Evolutionary conservation across 2,797 vertebrate species (phyloP).

Genomic region (Tokudaia tokunoshimensis): DNA sequence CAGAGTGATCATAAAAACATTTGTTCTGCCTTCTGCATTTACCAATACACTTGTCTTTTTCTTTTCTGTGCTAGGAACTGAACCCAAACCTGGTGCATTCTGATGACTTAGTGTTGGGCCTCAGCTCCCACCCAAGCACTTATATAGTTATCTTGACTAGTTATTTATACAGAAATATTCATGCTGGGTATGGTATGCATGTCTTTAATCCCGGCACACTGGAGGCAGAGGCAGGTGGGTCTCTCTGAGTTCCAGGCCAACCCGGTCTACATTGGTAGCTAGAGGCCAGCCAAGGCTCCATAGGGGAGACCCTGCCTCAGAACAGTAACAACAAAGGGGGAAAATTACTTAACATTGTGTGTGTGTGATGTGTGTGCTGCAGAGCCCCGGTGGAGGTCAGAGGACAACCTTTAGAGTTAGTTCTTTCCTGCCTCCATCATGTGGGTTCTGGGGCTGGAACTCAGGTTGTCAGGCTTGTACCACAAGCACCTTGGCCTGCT

Average conservation of each 20-base stretch:
- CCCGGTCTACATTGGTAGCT: neutral
- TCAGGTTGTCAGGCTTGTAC: neutral
- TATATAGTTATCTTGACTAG: neutral
- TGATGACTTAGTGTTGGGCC: neutral
- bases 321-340: neutral
- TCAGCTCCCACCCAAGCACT: neutral
- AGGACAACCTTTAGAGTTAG: neutral
- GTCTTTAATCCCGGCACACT: neutral
- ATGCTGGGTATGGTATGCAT: neutral
- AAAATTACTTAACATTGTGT: neutral
- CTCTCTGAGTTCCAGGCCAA: neutral
- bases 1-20: neutral
- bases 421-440: neutral
- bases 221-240: neutral
- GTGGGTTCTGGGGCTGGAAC: neutral
- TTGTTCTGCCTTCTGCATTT: neutral
- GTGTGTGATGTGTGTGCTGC: neutral
- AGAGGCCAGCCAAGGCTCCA: neutral
- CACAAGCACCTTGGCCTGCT: neutral
- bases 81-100: neutral
- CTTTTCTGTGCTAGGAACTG: neutral
- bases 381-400: neutral
- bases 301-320: neutral
- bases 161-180: neutral
- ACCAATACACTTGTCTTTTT: too few species aligned